Conservation (phyloP, 1,140 invertebrate genomes). For the Trinorchestia longiramus region DNA sequence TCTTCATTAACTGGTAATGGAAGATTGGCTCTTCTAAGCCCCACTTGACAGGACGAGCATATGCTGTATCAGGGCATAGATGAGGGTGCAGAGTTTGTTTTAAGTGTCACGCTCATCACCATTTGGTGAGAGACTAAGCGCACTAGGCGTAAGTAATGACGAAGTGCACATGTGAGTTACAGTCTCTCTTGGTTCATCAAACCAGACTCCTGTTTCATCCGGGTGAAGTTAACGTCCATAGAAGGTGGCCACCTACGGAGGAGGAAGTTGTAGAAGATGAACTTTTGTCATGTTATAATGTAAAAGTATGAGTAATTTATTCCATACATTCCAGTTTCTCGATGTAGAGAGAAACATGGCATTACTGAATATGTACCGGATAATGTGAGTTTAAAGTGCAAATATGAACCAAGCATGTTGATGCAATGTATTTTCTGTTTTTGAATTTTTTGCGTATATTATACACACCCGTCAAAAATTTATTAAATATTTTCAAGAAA, state of each 20-base stretch:
- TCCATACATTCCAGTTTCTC: background rate
- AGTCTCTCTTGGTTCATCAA: background rate
- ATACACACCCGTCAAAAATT: background rate
- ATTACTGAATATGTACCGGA: background rate
- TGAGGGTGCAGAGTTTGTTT: background rate
- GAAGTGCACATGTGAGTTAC: background rate
- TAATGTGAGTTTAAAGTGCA: background rate
- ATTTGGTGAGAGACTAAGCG: background rate
- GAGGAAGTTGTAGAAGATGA: background rate
- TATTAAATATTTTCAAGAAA: background rate
- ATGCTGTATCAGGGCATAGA: background rate
- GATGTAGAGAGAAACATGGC: background rate
- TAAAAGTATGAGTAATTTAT: background rate
- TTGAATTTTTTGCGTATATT: background rate
- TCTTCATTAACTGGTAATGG: conserved; percentile 27
- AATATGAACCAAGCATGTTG: background rate
- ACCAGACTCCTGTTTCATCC: background rate
- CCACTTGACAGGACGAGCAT: background rate
- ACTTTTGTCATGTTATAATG: background rate
- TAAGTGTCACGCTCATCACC: background rate
- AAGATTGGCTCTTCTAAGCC: background rate
- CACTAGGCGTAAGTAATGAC: background rate
- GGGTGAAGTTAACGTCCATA: background rate
- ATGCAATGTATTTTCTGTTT: background rate
- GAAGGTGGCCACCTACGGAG: background rate